phyloP scores from a whole-genome alignment of 2,888 invertebrate species.

The Clusia tigrina region DNA sequence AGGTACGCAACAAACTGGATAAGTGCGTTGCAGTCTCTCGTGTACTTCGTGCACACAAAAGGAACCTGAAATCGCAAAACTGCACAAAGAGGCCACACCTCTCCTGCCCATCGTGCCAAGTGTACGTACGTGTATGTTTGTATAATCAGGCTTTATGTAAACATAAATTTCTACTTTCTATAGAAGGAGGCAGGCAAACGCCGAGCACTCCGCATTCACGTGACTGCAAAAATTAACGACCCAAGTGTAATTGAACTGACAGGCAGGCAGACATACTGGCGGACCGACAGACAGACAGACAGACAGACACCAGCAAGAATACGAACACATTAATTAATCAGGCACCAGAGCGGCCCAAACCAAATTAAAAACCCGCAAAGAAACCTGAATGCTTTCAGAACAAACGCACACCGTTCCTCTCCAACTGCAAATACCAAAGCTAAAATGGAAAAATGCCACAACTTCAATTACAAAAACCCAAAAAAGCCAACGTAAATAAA shows the following conservation, averaged over 20 bases:
- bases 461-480: neutral
- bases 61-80: too few species aligned
- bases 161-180: conserved; percentile 7
- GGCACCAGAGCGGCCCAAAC: conserved; percentile 1
- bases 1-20: too few species aligned
- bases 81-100: too few species aligned
- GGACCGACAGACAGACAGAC: neutral
- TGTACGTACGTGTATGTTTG: too few species aligned
- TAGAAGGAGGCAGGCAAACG: conserved; percentile 15
- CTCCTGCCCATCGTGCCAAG: too few species aligned
- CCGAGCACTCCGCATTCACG: conserved; percentile 18
- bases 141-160: too few species aligned
- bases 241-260: conserved; percentile 24
- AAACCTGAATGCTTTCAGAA: neutral
- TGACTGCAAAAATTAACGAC: conserved; percentile 19
- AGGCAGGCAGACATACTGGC: neutral
- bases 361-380: neutral
- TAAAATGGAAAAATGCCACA: neutral
- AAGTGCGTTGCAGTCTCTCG: too few species aligned
- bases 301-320: neutral
- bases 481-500: neutral
- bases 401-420: neutral
- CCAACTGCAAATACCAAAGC: neutral
- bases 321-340: neutral
- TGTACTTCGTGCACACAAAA: too few species aligned